Conservation (phyloP, 53 echinoderm and acorn worm species). For the Mesocentrotus franciscanus region DNA sequence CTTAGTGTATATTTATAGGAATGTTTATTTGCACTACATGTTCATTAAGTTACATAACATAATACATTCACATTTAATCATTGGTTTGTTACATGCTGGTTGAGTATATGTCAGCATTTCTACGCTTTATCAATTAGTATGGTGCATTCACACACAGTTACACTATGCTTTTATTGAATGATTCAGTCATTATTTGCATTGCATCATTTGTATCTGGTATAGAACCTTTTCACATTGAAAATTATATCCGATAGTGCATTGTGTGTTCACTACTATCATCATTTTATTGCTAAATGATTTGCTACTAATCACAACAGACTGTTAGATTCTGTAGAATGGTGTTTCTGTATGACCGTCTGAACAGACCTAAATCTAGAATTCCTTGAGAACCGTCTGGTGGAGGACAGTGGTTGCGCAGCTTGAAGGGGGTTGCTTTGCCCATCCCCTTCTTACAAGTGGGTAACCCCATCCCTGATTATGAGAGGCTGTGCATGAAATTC, state of each 20-base stretch:
- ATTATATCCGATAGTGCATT: not conserved
- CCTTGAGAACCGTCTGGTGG: not conserved
- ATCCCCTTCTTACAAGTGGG: slow-evolving; percentile 13
- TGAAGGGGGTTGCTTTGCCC: not conserved
- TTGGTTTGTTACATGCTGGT: not conserved
- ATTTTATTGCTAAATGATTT: too few relatives aligned
- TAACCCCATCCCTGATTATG: slow-evolving; percentile 43
- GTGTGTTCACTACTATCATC: not conserved
- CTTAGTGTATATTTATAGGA: too few relatives aligned
- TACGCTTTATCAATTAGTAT: not conserved
- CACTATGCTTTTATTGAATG: not conserved
- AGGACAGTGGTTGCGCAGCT: slow-evolving; percentile 7
- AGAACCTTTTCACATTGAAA: not conserved
- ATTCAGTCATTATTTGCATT: not conserved
- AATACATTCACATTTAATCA: not conserved
- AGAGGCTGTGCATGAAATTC: slow-evolving; percentile 48
- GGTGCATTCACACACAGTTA: not conserved
- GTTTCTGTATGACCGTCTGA: not conserved
- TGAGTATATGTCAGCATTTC: too few relatives aligned
- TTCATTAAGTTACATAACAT: too few relatives aligned
- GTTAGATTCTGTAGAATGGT: not conserved
- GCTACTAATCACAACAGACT: not conserved
- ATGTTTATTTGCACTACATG: too few relatives aligned
- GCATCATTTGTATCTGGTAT: not conserved
- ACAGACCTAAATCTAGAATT: slow-evolving; percentile 11